Base-by-base conservation (phyloP, 1,140 invertebrate genomes). In the Lucilia cuprina region DNA sequence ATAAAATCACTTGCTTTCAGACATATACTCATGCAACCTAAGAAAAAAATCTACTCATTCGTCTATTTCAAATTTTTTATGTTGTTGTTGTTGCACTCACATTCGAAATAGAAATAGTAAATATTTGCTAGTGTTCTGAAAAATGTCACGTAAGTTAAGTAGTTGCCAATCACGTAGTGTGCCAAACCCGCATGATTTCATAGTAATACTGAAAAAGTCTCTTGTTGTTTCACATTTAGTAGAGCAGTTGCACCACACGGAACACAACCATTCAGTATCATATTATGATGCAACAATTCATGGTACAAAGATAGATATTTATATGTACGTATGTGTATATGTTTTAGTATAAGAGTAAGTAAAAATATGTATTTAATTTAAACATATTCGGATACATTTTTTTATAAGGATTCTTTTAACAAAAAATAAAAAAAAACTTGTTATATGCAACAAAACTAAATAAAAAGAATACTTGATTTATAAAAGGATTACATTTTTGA, bases 131-230 rank as follows among this genome's bases (percentile, higher is more conserved):
- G 19, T 70, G n/a, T 70, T 70, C 19, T 21, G 21, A 70, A 25
- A 70, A 70, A 70, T 70, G 21, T 70, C 65, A 70, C 65, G 65
- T 70, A 70, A 70, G 65, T 25, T 70, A 70, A 70, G 65, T 19
- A 70, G 65, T 70, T 70, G 65, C 65, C 65, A 70, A 70, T 70
- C 65, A 70, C 65, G 65, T 70, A 70, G 17, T 70, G 19, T 70
- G 65, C 65, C 65, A 70, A 70, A 70, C 65, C 65, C n/a, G 65
- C 65, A 70, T 70, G n/a, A 10, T 70, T 70, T 70, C 19, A 12
- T 21, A 70, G n/a, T 70, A 70, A 70, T 70, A 21, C 65, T 12
- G n/a, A 70, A 70, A 30, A 70, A 70, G 65, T 70, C 65, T 21
- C 65, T 70, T 70, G 65, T 70, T 70, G 65, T 19, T 70, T 19